A percentile compares a stretch with the other conserved stretches of the same genome.
phyloP scores from a whole-genome alignment of 2,888 invertebrate genomes.

The Phengaris arion region DNA sequence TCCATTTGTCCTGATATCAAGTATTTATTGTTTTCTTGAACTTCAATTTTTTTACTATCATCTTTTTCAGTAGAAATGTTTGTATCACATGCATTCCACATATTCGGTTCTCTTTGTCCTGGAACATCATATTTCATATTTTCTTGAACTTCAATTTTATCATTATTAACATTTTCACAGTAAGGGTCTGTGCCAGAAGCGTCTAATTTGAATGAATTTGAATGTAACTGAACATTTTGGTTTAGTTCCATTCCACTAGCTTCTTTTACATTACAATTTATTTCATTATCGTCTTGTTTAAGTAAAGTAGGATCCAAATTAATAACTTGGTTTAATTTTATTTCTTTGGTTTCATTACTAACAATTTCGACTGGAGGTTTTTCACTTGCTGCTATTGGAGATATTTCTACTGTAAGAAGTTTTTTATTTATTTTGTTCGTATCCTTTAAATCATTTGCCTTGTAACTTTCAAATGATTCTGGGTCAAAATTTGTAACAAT shows the following conservation, averaged over 20 bases:
- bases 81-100: not conserved
- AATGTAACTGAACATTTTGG: not conserved
- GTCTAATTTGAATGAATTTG: not conserved
- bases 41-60: not conserved
- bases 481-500: not conserved
- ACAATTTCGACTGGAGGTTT: constrained; percentile 38
- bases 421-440: constrained; percentile 60
- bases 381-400: constrained; percentile 50
- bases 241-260: not conserved
- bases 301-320: not conserved
- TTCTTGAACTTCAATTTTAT: not conserved
- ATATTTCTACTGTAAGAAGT: constrained; percentile 61
- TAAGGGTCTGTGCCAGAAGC: not conserved
- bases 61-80: not conserved
- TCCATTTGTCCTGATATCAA: not conserved
- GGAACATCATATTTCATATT: not conserved
- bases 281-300: not conserved
- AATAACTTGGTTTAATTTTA: not conserved
- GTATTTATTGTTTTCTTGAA: not conserved
- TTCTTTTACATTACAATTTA: not conserved
- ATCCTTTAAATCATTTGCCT: constrained; percentile 57
- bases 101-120: not conserved
- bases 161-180: not conserved
- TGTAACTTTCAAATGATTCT: constrained; percentile 48
- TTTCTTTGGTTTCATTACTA: not conserved